Conservation (phyloP, 2,888 invertebrate genomes). For the Cheilosia impressa region DNA sequence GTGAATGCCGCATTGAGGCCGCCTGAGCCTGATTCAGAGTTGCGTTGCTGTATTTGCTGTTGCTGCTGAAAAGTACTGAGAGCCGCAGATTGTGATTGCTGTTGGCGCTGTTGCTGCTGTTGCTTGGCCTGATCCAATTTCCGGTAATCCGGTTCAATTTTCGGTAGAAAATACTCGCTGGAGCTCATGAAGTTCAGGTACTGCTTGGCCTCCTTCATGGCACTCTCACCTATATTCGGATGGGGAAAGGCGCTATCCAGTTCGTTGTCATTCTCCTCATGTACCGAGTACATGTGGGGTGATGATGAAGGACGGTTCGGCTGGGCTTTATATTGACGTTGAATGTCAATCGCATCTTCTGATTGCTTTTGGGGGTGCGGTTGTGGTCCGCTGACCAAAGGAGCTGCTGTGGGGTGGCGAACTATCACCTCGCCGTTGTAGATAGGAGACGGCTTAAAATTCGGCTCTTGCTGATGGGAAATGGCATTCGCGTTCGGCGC, state of each 20-base stretch:
- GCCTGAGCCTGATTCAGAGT: constrained; percentile 15
- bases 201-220: constrained; percentile 80
- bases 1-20: constrained; percentile 64
- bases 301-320: constrained; percentile 22
- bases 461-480: constrained; percentile 69
- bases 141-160: constrained; percentile 81
- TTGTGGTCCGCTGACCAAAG: constrained; percentile 23
- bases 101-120: constrained; percentile 38
- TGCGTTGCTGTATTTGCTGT: constrained; percentile 48
- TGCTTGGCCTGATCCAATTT: constrained; percentile 78
- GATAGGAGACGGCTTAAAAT: constrained; percentile 80
- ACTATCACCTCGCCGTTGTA: constrained; percentile 80
- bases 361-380: constrained; percentile 42
- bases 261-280: constrained; percentile 80
- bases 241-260: constrained; percentile 34
- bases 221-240: constrained; percentile 61
- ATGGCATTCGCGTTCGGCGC: constrained; percentile 70
- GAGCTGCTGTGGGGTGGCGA: constrained; percentile 74
- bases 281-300: constrained; percentile 77
- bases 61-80: constrained; percentile 74
- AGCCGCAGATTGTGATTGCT: constrained; percentile 48
- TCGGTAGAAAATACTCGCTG: constrained; percentile 81
- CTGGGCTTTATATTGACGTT: constrained; percentile 55
- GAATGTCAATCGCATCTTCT: constrained; percentile 29
- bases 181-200: constrained; percentile 82